Base-by-base conservation (phyloP, 2,797 vertebrate genomes). In the Xiphorhynchus erythropygius region DNA sequence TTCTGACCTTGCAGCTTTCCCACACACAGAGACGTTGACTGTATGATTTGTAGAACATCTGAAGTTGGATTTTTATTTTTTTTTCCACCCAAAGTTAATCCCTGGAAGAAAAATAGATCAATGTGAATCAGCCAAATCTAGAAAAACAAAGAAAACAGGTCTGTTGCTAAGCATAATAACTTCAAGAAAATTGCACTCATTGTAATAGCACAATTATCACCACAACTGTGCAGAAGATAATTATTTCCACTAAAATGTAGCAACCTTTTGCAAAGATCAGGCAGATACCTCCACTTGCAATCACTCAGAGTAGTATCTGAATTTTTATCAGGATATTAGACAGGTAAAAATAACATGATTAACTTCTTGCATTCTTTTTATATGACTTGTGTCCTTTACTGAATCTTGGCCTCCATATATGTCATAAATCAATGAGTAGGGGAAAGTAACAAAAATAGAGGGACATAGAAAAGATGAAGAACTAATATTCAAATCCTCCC, bases 1-100 rank as follows among this genome's bases (percentile, higher is more conserved):
- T 47, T 91, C 90, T 77, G 82, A 94, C 94, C 90, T 91, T 67
- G 47, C 8, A 4, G 88, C 73, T 87, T 93, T 91, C 87, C 84
- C 78, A 89, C 82, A 89, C 60, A 44, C n/a, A 11, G 7, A 56
- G 32, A 96, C 83, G 47, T 13, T 80, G 64, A 74, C 71, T 87
- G 60, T 60, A 41, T 80, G 59, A 85, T 83, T 92, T 53, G 59
- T 37, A 64, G 64, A 92, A 85, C 37, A 70, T 83, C 65, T 89
- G 37, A 69, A 87, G 49, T 35, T 37, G 71, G 68, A 75, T 27
- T 28, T 23, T 32, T 55, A 46, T 49, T n/a, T 32, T 63, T 67
- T 53, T 27, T 4, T 19, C n/a, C 11, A 55, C 13, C 14, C 52
- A 39, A 59, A 89, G 44, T 94, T 84, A 92, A 87, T 57, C 56